phyloP scores from a whole-genome alignment of 37 sponge, comb jelly and placozoan species.

The Beroe ovata region DNA sequence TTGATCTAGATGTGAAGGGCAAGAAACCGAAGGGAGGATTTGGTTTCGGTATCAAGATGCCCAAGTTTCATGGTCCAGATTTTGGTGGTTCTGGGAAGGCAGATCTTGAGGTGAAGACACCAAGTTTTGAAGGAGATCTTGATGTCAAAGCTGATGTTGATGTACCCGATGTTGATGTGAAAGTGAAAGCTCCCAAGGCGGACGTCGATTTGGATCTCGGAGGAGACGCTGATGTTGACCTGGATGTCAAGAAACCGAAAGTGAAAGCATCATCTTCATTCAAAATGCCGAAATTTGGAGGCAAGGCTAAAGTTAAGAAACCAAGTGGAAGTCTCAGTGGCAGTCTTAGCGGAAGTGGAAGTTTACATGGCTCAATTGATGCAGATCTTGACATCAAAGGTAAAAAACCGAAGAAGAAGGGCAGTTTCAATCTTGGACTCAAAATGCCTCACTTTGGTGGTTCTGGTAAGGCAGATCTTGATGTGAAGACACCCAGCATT shows the following conservation, averaged over 20 bases:
- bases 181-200: neutral
- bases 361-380: neutral
- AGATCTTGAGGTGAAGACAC: neutral
- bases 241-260: constrained; percentile 33
- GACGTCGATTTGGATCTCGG: constrained; percentile 44
- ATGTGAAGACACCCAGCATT: constrained; percentile 38
- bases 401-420: constrained; percentile 24
- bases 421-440: constrained; percentile 2
- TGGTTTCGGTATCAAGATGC: constrained; percentile 28
- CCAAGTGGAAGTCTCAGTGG: constrained; percentile 11
- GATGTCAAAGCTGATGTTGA: neutral
- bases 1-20: neutral
- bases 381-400: constrained; percentile 8
- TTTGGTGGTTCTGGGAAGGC: neutral
- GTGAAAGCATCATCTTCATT: neutral
- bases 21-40: constrained; percentile 3
- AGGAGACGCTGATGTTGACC: neutral
- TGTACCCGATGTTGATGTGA: constrained; percentile 8
- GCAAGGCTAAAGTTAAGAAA: neutral
- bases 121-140: neutral
- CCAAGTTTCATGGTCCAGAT: neutral
- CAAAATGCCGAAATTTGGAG: neutral
- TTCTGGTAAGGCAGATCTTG: constrained; percentile 11
- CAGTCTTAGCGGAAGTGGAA: constrained; percentile 31
- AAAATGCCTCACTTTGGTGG: constrained; percentile 26